Base-by-base conservation (phyloP, 1,140 invertebrate species). In the Aethina tumida region DNA sequence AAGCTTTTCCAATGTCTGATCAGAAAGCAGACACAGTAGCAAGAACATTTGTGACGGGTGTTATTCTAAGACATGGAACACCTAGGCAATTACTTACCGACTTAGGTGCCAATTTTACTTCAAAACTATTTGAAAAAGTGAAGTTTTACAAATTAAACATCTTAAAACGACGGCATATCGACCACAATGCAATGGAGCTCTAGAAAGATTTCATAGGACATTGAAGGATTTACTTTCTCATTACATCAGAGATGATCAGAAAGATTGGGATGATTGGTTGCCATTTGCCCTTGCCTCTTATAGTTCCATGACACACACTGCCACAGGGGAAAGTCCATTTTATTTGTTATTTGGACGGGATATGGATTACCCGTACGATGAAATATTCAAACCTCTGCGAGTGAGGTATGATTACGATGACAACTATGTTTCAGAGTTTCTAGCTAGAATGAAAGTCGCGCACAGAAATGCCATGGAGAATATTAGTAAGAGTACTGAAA, bases 181-280 rank as follows among this genome's bases (percentile, higher is more conserved):
- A 22, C 54, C 55, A 7, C 40, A 55, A 41, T 39, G 44, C 8
- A 42, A 52, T 21, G 49, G 49, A 4, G 18, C 22, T 2, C 12
- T 49, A 13, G 51, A 55, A 43, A 15, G 48, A 10, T 41, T 31
- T 6, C 49, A 56, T 29, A 26, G 40, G 6, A 31, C 32, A 4
- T 18, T 50, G 8, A 47, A 49, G 22, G 45, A 43, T 15, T 26
- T 43, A 12, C 33, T 43, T 20, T 30, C 8, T 14, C 36, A 52
- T 25, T 49, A 38, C 28, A 33, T 53, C 28, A 28, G 45, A 3
- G 29, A 34, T 5, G 27, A 37, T 5, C 41, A 54, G 5, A 37
- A 33, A 7, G 46, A 62, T 41, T 67, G 63, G 63, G 45, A 60
- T 16, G 22, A 51, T 7, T 56, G 38, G 13, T 5, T 64, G 0